A percentile compares a stretch with the other conserved stretches of the same genome.
Evolutionary conservation across 2,113 vertebrate species (phyloP).

Genomic region (Heteronetta atricapilla): DNA sequence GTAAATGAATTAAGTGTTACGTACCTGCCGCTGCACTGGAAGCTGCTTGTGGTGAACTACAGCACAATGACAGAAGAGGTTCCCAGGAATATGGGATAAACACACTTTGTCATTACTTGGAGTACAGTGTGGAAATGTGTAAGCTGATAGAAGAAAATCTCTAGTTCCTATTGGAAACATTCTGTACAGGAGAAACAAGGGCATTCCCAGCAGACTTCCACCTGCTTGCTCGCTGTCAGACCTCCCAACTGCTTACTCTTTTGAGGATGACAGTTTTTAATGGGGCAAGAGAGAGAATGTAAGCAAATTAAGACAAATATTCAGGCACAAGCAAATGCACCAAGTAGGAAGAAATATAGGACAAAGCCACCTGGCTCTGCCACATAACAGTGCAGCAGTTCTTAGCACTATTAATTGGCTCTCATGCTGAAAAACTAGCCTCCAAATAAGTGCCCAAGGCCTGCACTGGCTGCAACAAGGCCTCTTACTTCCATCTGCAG

Average conservation of each 20-base stretch:
- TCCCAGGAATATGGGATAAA: not conserved
- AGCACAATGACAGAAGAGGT: not conserved
- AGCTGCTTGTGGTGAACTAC: not conserved
- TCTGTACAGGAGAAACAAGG: not conserved
- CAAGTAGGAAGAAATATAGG: not conserved
- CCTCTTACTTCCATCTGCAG: not conserved
- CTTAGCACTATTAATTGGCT: not conserved
- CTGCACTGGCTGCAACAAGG: not conserved
- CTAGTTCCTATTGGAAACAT: not conserved
- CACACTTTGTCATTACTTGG: not conserved
- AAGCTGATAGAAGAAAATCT: not conserved
- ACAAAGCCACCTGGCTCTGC: not conserved
- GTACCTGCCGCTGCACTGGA: not conserved
- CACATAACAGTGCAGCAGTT: not conserved
- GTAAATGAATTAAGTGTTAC: too few species aligned
- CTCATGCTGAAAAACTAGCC: not conserved
- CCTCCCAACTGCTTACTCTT: not conserved
- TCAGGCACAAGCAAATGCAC: not conserved
- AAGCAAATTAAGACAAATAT: not conserved
- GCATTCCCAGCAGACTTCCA: not conserved
- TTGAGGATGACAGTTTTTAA: not conserved
- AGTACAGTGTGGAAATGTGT: not conserved
- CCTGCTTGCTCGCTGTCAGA: not conserved
- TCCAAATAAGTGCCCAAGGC: not conserved
- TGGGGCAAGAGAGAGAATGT: rapidly evolving